Conservation (phyloP, 92 coral and sea anemone species). For the Epizoanthus illoricatus region DNA sequence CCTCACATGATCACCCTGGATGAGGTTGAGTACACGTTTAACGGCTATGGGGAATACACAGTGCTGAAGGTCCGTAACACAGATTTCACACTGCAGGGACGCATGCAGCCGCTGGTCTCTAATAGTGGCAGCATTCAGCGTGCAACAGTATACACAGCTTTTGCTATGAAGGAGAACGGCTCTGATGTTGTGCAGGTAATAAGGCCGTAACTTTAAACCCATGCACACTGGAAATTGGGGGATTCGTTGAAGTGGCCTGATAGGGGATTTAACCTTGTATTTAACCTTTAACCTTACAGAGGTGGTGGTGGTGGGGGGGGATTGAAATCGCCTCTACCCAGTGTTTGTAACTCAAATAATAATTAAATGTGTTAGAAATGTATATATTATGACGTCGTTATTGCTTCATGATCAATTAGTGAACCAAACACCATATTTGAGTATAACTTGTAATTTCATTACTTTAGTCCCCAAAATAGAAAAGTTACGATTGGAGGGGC, state of each 20-base stretch:
- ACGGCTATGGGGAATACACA: constrained; percentile 59
- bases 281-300: no score
- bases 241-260: neutral
- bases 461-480: no score
- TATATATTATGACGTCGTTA: no score
- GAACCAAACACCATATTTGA: no score
- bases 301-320: no score
- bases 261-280: no score
- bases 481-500: no score
- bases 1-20: constrained; percentile 61
- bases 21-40: constrained; percentile 52
- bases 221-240: neutral
- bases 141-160: constrained; percentile 75
- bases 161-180: constrained; percentile 59
- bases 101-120: constrained; percentile 71
- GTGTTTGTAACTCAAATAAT: no score
- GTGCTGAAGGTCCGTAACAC: constrained; percentile 54
- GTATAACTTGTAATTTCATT: no score
- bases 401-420: no score
- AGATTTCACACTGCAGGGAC: constrained; percentile 71
- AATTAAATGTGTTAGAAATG: no score
- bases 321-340: no score
- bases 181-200: constrained; percentile 73
- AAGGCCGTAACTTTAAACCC: neutral
- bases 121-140: constrained; percentile 35